These are phyloP conservation scores for Pseudomyrmex sp. DNA, from an alignment of 1,140 invertebrate species.

Conservation along the genomic window DNA sequence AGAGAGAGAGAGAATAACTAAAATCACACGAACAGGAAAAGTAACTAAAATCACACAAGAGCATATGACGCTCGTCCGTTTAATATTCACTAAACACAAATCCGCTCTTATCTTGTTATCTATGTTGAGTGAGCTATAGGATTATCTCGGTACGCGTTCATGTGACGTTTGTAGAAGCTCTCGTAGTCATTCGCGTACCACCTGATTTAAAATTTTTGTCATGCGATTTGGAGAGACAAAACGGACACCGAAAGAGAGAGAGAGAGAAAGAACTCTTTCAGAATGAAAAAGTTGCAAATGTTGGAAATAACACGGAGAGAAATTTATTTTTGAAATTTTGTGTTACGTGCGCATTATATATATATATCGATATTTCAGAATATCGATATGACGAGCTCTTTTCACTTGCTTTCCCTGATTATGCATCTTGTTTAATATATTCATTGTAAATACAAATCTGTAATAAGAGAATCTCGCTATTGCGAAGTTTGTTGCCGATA, in stretches of 20 bases:
- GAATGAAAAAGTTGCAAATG: too few species aligned
- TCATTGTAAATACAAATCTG: too few species aligned
- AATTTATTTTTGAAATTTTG: too few species aligned
- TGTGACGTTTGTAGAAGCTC: background rate
- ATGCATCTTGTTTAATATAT: too few species aligned
- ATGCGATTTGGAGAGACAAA: background rate
- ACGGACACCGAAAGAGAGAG: background rate
- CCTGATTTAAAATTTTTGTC: conserved; percentile 30
- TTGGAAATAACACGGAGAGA: too few species aligned
- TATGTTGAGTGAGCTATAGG: conserved; percentile 66
- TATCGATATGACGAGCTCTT: too few species aligned
- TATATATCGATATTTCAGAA: too few species aligned
- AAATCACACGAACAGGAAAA: conserved; percentile 24
- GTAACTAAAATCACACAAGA: conserved; percentile 33
- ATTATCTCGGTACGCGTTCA: conserved; percentile 51
- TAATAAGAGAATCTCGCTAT: background rate
- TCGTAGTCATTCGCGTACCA: background rate
- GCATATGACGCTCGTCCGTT: conserved; percentile 20
- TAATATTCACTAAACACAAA: background rate
- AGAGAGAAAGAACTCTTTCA: too few species aligned
- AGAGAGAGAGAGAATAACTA: too few species aligned
- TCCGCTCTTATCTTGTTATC: conserved; percentile 70
- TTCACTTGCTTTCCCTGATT: too few species aligned
- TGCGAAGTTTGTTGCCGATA: conserved; percentile 5
- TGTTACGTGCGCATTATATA: too few species aligned